Evolutionary conservation across 2,797 vertebrate species (phyloP), one percentile per base, ranked within the genome.

Genomic region (Luscinia megarhynchos): DNA sequence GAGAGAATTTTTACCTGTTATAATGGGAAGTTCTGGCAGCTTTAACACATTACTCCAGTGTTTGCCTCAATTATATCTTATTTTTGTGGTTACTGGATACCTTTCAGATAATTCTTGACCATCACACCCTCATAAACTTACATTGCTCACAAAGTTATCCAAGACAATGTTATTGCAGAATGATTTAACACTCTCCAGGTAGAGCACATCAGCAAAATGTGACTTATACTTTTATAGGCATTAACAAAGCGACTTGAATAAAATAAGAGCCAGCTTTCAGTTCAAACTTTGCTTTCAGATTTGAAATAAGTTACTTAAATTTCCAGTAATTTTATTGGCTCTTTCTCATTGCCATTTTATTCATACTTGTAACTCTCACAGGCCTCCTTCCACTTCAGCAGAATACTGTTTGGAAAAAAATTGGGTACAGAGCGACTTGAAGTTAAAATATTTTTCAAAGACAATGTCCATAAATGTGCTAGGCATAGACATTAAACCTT

Each of bases 31-130:
- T 48, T 48, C 92, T 96, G 96, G 85, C 83, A 96, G 50, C 58
- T 75, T 94, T 96, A 89, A 93, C 79, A 87, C 43, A 86, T 94
- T 85, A 62, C 15, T 92, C 38, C 32, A 72, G 16, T 53, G 15
- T 90, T 97, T 97, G 78, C 83, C 77, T 96, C 87, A 93, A 95
- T 97, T 97, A 93, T 86, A 72, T 88, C 70, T 72, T 51, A 87
- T 94, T 97, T 96, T 78, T 97, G 89, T 96, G 69, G 29, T 69
- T 94, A 82, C 85, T 97, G 90, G 96, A 96, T 26, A 79, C 63
- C 81, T 96, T 98, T 97, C 97, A 97, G 86, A 83, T 89, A 75
- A 38, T 79, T 87, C 70, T 92, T 94, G 89, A 96, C 80, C 85
- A 95, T 95, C 87, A 94, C 68, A 54, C 57, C 64, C 32, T 80